Evolutionary conservation across 2,797 vertebrate genomes (phyloP), one percentile per base, ranked within the genome.

Genomic region (Channallabes apus): DNA sequence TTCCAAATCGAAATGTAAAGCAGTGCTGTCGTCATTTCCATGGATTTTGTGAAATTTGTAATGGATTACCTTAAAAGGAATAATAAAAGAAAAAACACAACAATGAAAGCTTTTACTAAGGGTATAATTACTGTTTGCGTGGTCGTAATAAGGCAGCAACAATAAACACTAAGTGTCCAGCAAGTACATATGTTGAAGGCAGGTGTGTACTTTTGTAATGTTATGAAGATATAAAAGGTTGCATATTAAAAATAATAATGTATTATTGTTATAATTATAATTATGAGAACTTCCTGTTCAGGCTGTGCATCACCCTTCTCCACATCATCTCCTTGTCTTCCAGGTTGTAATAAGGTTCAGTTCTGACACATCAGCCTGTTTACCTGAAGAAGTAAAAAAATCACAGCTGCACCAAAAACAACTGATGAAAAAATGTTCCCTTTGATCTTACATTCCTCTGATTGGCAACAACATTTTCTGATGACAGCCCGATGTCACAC

Each of bases 41-140:
- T 95, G 94, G 92, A 93, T 94, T 95, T 94, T 95, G 94, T 96
- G 93, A 95, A 94, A 93, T 95, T 95, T 95, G 94, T 95, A 95
- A 95, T 95, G 94, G 94, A 95, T 95, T 95, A 95, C 94, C 86
- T 93, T 82, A 94, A 91, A 91, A 94, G 92, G 90, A 96, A 95
- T 95, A 94, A 95, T 95, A 93, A 88, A 91, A 89, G 93, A 89
- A 93, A 95, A 95, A 92, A 88, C 91, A 88, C 93, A 89, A 92
- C 80, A 92, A 93, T 54, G 17, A 32, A 20, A 90, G 93, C 93
- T 94, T 94, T 90, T 93, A 93, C 86, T 92, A 92, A 89, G 62
- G 85, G 82, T 87, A 35, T 27, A 62, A 86, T 35, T 0, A 0
- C 80, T 91, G 84, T 89, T 72, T 82, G 65, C 82, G 86, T 86